Evolutionary conservation across 2,797 vertebrate species (phyloP), one percentile per base, ranked within the genome.

Genomic region (Ctenopoma multispine): DNA sequence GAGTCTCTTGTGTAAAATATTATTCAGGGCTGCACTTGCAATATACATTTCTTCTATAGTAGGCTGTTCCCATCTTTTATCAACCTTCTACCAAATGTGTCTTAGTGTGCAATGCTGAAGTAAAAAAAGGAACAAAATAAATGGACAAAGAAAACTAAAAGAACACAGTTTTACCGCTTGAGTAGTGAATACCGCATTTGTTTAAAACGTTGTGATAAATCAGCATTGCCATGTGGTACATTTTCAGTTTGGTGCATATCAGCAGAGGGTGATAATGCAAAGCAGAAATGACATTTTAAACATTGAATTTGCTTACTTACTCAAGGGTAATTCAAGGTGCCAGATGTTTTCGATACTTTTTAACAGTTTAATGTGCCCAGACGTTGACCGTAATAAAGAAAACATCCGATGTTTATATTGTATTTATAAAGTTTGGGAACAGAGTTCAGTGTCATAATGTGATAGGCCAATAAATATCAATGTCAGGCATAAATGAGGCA

Each of bases 21-120:
- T 56, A 73, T 73, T 82, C 72, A 81, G 72, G 43, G 58, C 40
- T 80, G 76, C 47, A 59, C 40, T 43, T 20, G 60, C 40, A 24
- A 27, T 69, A 64, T 53, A 66, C 20, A 23, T 72, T 31, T 58
- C 21, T 40, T 41, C 27, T 59, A 2, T 48, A 60, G 55, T 51
- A 58, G 20, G 36, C 31, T 48, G 59, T 73, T 27, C 85, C 67
- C 61, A 81, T 80, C 50, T 83, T 86, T 68, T 75, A 63, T 80
- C 57, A 83, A 74, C 57, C 36, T 80, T 49, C 72, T 73, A 86
- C 90, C 88, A 87, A 88, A 80, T 70, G 89, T 92, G 90, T 92
- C 90, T 92, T 93, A 84, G 54, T 86, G 80, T 88, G 66, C 48
- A 82, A 75, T 72, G 63, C 48, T 60, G 27, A 77, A 64, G 13